phyloP scores from a whole-genome alignment of 2,113 vertebrate genomes.

The Equus przewalskii region DNA sequence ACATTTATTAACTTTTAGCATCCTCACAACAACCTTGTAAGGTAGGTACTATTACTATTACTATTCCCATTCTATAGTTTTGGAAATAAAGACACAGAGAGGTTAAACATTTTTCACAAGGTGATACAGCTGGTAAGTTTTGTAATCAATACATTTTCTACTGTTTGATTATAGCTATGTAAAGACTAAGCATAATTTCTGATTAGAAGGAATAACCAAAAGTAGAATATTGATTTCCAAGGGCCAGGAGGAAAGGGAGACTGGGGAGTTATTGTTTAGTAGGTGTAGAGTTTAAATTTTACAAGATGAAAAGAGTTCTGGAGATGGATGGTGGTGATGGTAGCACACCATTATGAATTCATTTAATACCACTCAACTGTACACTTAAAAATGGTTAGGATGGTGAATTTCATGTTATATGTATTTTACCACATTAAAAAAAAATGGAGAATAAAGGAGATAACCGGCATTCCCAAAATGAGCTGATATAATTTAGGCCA shows the following conservation, averaged over 20 bases:
- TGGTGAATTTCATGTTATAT: neutral
- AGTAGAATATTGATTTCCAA: neutral
- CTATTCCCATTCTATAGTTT: neutral
- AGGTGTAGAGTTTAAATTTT: neutral
- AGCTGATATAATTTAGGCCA: neutral
- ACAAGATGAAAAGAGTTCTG: neutral
- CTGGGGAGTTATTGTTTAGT: neutral
- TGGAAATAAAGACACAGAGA: neutral
- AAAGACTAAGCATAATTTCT: neutral
- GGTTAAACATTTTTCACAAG: neutral
- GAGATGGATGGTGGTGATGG: neutral
- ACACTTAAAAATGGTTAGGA: neutral
- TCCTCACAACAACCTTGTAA: neutral
- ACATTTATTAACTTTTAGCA: neutral
- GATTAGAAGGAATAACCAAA: neutral
- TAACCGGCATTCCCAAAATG: neutral
- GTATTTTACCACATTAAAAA: neutral
- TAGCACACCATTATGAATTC: neutral
- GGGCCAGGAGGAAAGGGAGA: neutral
- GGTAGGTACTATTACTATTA: neutral
- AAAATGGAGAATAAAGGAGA: neutral
- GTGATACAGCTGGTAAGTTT: neutral
- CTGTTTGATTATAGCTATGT: neutral
- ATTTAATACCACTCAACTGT: neutral
- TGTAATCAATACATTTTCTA: neutral